Base-by-base conservation (phyloP, 2,888 invertebrate species). In the Leistus spinibarbis region DNA sequence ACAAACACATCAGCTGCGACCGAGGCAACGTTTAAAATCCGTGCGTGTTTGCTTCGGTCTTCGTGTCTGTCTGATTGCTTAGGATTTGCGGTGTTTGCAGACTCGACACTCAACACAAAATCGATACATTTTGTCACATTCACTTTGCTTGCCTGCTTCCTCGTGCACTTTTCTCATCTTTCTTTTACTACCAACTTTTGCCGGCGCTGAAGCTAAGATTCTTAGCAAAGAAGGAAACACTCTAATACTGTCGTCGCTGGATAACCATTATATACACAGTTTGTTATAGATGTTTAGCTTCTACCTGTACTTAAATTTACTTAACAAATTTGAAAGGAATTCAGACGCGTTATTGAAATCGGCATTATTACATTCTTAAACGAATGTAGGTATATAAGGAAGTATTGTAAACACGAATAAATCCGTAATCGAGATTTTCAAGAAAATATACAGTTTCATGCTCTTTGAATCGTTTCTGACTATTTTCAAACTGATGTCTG, bases 51-150 rank as follows among this genome's bases (percentile, higher is more conserved):
- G 60, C 62, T 73, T 73, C 67, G 73, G 73, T 67, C 57, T 60
- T 67, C 67, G 16, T 62, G 73, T 73, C 67, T 72, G 73, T 75
- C 69, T 69, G 75, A 75, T 75, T 75, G 75, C 75, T 68, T 75
- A 75, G 75, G 75, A 75, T 75, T 75, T 75, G 75, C 69, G 69
- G 75, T 75, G 75, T 75, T 75, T 75, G 75, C 75, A 54, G 60
- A 63, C 68, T 23, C 71, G 65, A 62, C 64, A 64, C 63, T 73
- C 68, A 75, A 68, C 68, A 68, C 64, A 69, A 75, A 56, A 75
- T 75, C 75, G 75, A 75, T 75, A 75, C 75, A 69, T 69, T 75
- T 75, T 75, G 75, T 75, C 75, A 73, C 24, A 17, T 56, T 56
- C 56, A 3, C 54, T n/a, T 24, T 20, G 54, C 68, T 10, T 17